Percentiles rank a stretch among this genome's conserved stretches.
phyloP scores from a whole-genome alignment of 2,888 invertebrate species.

The Macrophya alboannulata region DNA sequence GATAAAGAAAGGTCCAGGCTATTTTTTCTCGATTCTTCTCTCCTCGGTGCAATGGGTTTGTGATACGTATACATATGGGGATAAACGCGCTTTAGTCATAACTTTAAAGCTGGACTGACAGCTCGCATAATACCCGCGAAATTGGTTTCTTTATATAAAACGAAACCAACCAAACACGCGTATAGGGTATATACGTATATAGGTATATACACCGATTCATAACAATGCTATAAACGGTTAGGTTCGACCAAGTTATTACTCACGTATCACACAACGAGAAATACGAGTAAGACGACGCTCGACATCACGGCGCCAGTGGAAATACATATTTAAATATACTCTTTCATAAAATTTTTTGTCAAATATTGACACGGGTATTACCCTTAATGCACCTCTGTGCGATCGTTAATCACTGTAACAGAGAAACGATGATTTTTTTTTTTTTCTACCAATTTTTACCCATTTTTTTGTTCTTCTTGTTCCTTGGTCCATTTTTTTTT shows the following conservation, averaged over 20 bases:
- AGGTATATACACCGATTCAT: constrained; percentile 70
- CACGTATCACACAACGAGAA: constrained; percentile 65
- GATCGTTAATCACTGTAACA: too few relatives aligned
- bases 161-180: constrained; percentile 61
- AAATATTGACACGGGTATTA: not conserved
- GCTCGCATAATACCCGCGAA: constrained; percentile 79
- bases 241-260: constrained; percentile 74
- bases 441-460: not conserved
- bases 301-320: constrained; percentile 12
- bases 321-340: constrained; percentile 1
- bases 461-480: not conserved
- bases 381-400: too few relatives aligned
- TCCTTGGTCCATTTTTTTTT: not conserved
- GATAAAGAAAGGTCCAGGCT: not conserved
- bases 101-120: constrained; percentile 70
- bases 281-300: not conserved
- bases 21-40: not conserved
- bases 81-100: constrained; percentile 2
- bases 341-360: not conserved
- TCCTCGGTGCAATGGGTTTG: not conserved
- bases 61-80: not conserved
- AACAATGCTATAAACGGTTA: constrained; percentile 78
- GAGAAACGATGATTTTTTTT: not conserved
- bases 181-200: not conserved
- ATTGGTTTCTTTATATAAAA: constrained; percentile 79